Evolutionary conservation across 64 coral and sea anemone genomes (phyloP).

Genomic region (Acropora yongei): DNA sequence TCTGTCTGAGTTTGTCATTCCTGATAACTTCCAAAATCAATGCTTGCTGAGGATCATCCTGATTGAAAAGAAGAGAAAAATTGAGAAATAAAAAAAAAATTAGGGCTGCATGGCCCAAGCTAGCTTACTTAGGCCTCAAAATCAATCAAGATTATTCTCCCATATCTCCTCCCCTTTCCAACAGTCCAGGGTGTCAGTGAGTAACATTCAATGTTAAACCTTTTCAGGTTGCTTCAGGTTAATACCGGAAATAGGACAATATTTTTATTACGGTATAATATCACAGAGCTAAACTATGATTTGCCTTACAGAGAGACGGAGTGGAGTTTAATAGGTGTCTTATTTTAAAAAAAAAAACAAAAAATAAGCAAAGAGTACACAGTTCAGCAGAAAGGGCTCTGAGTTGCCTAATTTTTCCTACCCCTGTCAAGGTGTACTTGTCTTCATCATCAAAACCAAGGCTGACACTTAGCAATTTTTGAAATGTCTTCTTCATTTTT

Average conservation of each 20-base stretch:
- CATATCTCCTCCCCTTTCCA: too few relatives aligned
- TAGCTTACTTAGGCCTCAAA: background rate
- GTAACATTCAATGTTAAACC: too few relatives aligned
- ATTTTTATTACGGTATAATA: too few relatives aligned
- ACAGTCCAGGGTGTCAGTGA: too few relatives aligned
- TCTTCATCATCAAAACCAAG: slow-evolving; percentile 93
- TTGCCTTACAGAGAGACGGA: too few relatives aligned
- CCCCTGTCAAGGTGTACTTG: slow-evolving; percentile 84
- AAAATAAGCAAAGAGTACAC: background rate
- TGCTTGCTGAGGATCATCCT: slow-evolving; percentile 96
- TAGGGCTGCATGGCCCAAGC: background rate
- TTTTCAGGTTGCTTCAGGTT: too few relatives aligned
- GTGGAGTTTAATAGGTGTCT: too few relatives aligned
- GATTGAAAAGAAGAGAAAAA: background rate
- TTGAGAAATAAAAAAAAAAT: background rate
- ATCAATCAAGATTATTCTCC: too few relatives aligned
- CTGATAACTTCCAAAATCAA: slow-evolving; percentile 94
- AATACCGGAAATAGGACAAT: too few relatives aligned
- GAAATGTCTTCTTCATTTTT: slow-evolving; percentile 99
- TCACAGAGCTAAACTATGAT: too few relatives aligned
- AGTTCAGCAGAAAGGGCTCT: too few relatives aligned
- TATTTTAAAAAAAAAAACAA: too few relatives aligned
- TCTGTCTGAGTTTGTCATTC: slow-evolving; percentile 94
- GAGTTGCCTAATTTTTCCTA: slow-evolving; percentile 1
- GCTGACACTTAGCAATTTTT: slow-evolving; percentile 83